Conservation (phyloP, 2,888 invertebrate species). For the Sepioteuthis lessoniana region DNA sequence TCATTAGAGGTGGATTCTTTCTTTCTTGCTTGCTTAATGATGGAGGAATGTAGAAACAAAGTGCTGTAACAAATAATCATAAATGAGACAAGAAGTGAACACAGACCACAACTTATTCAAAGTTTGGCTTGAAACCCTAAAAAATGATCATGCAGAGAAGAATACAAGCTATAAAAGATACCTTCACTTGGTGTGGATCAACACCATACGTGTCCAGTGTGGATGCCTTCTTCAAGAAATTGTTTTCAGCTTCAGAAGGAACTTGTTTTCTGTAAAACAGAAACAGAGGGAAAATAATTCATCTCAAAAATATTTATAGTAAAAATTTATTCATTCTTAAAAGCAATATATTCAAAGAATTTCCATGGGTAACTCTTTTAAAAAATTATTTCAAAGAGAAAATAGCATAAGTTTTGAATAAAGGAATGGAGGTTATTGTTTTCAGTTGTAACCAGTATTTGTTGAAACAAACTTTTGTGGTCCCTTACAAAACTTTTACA, state of each 20-base stretch:
- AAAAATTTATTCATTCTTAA: neutral
- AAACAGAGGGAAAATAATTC: neutral
- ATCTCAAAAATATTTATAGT: neutral
- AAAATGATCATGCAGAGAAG: neutral
- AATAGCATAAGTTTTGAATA: neutral
- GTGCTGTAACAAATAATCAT: no score
- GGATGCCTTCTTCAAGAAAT: conserved; percentile 92
- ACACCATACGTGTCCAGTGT: conserved; percentile 96
- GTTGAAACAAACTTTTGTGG: neutral
- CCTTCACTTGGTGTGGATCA: conserved; percentile 98
- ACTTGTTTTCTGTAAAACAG: conserved; percentile 82
- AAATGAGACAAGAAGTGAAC: neutral
- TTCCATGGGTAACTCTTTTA: no score
- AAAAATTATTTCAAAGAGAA: no score
- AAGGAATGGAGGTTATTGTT: neutral
- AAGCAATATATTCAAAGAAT: no score
- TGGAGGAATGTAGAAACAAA: no score
- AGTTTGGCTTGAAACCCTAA: no score
- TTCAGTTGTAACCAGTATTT: neutral
- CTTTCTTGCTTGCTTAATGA: no score
- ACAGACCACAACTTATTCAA: neutral
- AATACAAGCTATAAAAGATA: conserved; percentile 70
- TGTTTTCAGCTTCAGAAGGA: conserved; percentile 89
- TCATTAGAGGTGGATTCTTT: no score
- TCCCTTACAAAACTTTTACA: neutral